phyloP scores from a whole-genome alignment of 2,888 invertebrate species.

The Conus canariensis region DNA sequence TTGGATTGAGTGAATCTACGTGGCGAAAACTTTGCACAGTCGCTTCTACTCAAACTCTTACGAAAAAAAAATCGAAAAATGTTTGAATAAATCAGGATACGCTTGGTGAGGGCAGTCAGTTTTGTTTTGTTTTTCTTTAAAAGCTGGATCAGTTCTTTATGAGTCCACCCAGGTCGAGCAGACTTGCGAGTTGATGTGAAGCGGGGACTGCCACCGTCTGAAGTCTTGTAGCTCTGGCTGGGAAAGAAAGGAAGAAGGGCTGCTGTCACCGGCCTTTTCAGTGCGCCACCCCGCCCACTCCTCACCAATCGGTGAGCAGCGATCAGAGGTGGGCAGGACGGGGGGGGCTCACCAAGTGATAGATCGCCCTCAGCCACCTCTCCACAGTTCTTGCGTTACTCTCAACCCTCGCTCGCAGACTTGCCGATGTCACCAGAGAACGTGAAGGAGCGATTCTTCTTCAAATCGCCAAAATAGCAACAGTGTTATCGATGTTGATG shows the following conservation, averaged over 20 bases:
- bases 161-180: not conserved
- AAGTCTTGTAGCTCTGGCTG: slow-evolving; percentile 3
- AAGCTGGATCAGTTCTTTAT: not conserved
- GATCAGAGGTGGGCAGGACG: not conserved
- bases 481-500: not conserved
- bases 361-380: not conserved
- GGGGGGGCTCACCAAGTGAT: not conserved
- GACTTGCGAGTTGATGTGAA: not conserved
- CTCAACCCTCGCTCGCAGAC: not conserved
- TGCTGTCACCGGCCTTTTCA: not conserved
- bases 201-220: slow-evolving; percentile 10
- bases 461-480: not conserved
- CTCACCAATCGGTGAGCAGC: not conserved
- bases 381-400: not conserved
- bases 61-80: too few species aligned
- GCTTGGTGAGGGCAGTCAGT: too few species aligned
- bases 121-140: not conserved
- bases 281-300: not conserved
- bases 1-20: too few species aligned
- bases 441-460: not conserved
- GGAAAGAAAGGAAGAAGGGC: not conserved
- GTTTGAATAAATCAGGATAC: too few species aligned
- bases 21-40: too few species aligned
- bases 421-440: not conserved
- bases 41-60: too few species aligned